Percentiles rank a stretch among this genome's conserved stretches.
phyloP scores from a whole-genome alignment of 1,140 invertebrate species.

The Zaprionus kolodkinae region DNA sequence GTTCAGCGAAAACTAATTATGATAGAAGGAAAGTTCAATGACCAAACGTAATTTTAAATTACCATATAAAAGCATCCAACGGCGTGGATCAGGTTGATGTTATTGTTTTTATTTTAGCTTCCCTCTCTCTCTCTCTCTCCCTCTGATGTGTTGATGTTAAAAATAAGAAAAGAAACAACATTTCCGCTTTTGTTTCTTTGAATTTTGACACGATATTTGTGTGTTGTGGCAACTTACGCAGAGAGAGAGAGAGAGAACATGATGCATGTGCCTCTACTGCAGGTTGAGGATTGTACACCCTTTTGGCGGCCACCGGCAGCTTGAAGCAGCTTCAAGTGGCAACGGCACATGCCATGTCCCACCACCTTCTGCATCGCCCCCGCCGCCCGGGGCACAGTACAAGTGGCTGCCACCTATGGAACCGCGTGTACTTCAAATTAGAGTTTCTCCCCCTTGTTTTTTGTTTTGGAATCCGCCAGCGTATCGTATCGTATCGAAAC shows the following conservation, averaged over 20 bases:
- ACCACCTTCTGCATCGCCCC: neutral
- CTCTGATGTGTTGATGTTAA: slow-evolving; percentile 56
- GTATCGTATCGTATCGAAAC: slow-evolving; percentile 28
- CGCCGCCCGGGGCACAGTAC: slow-evolving; percentile 4
- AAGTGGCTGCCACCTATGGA: slow-evolving; percentile 76
- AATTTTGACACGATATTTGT: slow-evolving; percentile 70
- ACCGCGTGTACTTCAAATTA: slow-evolving; percentile 66
- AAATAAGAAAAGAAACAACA: slow-evolving; percentile 79
- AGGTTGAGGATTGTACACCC: slow-evolving; percentile 26
- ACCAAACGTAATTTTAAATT: slow-evolving; percentile 65
- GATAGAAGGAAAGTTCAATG: slow-evolving; percentile 53
- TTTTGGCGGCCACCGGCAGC: slow-evolving; percentile 46
- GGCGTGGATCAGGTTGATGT: slow-evolving; percentile 23
- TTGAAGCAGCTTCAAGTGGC: slow-evolving; percentile 54
- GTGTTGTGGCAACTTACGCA: slow-evolving; percentile 5
- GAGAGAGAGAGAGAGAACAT: slow-evolving; percentile 7
- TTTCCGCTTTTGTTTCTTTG: slow-evolving; percentile 82
- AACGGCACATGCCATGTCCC: slow-evolving; percentile 60
- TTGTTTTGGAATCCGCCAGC: slow-evolving; percentile 9
- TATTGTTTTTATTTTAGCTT: slow-evolving; percentile 65
- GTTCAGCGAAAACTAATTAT: too few relatives aligned
- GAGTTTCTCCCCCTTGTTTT: slow-evolving; percentile 53
- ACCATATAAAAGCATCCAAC: slow-evolving; percentile 29
- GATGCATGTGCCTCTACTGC: slow-evolving; percentile 27
- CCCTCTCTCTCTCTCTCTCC: slow-evolving; percentile 39